Evolutionary conservation across 2,888 invertebrate species (phyloP).

Genomic region (Peribatodes rhomboidaria): DNA sequence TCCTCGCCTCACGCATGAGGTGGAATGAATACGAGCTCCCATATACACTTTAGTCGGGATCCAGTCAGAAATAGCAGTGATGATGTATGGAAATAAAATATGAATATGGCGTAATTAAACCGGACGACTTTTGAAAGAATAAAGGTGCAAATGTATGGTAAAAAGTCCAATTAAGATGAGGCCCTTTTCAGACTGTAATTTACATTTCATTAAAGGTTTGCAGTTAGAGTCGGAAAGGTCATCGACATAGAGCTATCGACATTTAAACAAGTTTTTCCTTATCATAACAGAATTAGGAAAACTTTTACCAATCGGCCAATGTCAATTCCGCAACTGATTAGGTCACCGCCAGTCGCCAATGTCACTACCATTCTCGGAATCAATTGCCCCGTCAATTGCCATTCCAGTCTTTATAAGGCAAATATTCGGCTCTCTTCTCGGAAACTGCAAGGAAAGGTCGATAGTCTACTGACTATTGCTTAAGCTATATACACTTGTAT

Average conservation of each 20-base stretch:
- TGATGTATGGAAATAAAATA: neutral
- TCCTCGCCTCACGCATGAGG: constrained; percentile 11
- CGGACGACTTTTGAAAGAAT: too few relatives aligned
- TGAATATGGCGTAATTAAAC: too few relatives aligned
- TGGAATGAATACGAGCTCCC: neutral
- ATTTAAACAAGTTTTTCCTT: neutral
- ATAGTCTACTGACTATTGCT: constrained; percentile 14
- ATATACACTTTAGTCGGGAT: neutral
- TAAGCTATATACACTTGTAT: constrained; percentile 1
- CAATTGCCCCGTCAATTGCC: constrained; percentile 38
- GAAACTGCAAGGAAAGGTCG: constrained; percentile 43
- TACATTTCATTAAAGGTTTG: too few relatives aligned
- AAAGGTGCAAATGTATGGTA: neutral
- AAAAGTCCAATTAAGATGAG: too few relatives aligned
- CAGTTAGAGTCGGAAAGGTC: too few relatives aligned
- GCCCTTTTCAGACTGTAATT: too few relatives aligned
- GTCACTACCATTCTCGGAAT: constrained; percentile 41
- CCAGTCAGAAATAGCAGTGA: constrained; percentile 3
- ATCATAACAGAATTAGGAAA: constrained; percentile 10
- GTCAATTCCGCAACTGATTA: constrained; percentile 36
- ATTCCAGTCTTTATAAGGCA: constrained; percentile 42
- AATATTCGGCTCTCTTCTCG: constrained; percentile 40
- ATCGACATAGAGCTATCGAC: too few relatives aligned
- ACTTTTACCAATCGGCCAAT: constrained; percentile 23
- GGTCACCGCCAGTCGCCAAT: constrained; percentile 40